These are phyloP conservation scores for Actinia tenebrosa DNA, from an alignment of 64 coral and sea anemone species.

Conservation along the genomic window DNA sequence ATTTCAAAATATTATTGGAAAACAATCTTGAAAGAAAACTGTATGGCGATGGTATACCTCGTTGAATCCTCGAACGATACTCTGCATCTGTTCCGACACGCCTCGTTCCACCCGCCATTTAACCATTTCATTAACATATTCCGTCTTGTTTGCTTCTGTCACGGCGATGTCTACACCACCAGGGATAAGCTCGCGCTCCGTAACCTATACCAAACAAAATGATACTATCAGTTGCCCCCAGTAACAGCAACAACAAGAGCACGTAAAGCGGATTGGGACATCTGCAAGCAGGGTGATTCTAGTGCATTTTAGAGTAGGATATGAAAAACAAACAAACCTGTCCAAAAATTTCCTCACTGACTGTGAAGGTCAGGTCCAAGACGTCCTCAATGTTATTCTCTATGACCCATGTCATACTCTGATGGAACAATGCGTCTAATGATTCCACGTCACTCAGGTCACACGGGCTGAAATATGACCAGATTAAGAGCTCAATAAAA, in stretches of 20 bases:
- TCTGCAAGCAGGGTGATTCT: no score
- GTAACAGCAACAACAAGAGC: no score
- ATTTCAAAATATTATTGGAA: no score
- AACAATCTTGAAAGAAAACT: no score
- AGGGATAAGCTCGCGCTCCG: constrained; percentile 82
- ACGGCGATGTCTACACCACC: constrained; percentile 89
- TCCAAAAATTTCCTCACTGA: constrained; percentile 95
- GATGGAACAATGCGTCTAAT: constrained; percentile 91
- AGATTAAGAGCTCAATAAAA: neutral
- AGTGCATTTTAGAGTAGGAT: neutral
- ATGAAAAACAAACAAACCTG: constrained; percentile 55
- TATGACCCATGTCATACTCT: constrained; percentile 93
- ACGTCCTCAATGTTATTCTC: constrained; percentile 93
- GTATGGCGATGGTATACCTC: constrained; percentile 45
- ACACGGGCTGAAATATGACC: constrained; percentile 47
- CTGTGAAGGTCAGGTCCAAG: constrained; percentile 88
- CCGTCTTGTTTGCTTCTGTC: constrained; percentile 81
- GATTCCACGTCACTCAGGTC: constrained; percentile 94
- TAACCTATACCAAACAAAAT: constrained; percentile 40
- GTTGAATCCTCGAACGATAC: constrained; percentile 92
- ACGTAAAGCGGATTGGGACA: no score
- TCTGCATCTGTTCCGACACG: constrained; percentile 90
- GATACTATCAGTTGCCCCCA: no score
- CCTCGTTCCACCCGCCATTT: constrained; percentile 97
- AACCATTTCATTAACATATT: constrained; percentile 94